A percentile compares a stretch with the other conserved stretches of the same genome.
These are phyloP conservation scores for Cylloceria caligata DNA, from an alignment of 2,888 invertebrate species.

Conservation along the genomic window DNA sequence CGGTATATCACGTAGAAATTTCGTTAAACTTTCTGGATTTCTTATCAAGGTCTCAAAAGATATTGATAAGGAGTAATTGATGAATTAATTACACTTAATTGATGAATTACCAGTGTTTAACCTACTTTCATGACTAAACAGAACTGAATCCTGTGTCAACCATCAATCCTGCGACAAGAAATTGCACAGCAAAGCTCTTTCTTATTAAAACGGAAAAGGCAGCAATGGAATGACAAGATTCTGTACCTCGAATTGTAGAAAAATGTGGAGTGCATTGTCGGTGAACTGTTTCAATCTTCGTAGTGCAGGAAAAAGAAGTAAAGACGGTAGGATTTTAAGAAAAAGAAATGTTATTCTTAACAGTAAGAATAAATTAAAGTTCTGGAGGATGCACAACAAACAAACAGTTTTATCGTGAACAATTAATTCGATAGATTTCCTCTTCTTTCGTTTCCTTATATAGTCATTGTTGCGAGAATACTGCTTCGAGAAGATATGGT, in stretches of 20 bases:
- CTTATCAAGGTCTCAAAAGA: neutral
- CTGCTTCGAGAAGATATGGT: neutral
- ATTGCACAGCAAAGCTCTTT: neutral
- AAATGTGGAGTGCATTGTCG: constrained; percentile 18
- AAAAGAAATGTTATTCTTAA: neutral
- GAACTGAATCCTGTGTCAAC: too few species aligned
- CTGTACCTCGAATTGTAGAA: constrained; percentile 16
- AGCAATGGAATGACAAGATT: neutral
- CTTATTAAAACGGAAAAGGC: neutral
- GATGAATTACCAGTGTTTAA: too few species aligned
- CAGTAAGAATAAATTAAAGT: constrained; percentile 7
- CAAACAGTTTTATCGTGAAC: constrained; percentile 31
- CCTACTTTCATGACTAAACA: too few species aligned
- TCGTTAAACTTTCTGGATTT: too few species aligned
- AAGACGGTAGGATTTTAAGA: constrained; percentile 1
- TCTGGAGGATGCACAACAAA: constrained; percentile 3
- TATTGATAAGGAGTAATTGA: neutral
- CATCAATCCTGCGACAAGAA: neutral
- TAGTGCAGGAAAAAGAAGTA: constrained; percentile 31
- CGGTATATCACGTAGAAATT: neutral
- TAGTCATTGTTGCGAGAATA: constrained; percentile 7
- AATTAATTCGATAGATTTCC: constrained; percentile 27
- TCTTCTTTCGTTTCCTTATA: neutral
- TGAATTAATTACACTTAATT: too few species aligned
- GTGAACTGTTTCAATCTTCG: constrained; percentile 45